Base-by-base conservation (phyloP, 2,797 vertebrate genomes). In the Babyrousa celebensis region DNA sequence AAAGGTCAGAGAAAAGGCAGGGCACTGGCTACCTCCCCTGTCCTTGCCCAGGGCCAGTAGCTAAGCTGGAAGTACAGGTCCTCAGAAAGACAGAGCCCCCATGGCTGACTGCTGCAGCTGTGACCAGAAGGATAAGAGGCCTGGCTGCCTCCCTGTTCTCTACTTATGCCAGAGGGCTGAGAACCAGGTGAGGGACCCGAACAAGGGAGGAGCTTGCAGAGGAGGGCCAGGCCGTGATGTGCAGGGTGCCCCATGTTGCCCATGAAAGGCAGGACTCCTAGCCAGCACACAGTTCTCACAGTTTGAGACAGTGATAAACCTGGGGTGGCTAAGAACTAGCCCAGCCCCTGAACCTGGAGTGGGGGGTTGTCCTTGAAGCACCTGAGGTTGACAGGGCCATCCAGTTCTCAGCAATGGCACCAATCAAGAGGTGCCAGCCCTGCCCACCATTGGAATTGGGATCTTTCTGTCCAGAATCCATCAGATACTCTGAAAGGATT, bases 211-310 rank as follows among this genome's bases (percentile, higher is more conserved):
- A 17, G 32, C 20, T 27, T 23, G 58, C 9, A 17, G 54, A 67
- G 32, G 63, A 48, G 70, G 17, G 32, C 23, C 10, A 3, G 9
- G 36, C 65, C 16, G 32, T 20, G 23, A 16, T 0, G 3, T 21
- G 9, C 0, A 14, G 23, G 21, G 18, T 6, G 12, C 48, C 10
- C 23, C 1, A 12, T 1, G 14, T 3, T 0, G 16, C 36, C 43
- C 9, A 10, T 48, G 43, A 48, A 10, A 6, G 43, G 43, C 43
- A 48, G 43, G 43, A 48, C 43, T 48, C 6, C 43, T 48, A 10
- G 43, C 43, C 43, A 48, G 43, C 43, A 48, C 43, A 43, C 43
- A 48, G 43, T 48, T 48, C 43, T 48, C 43, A 48, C 9, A 10
- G 43, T 48, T 48, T 48, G 43, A 48, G 56, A 29, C 58, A 8